Evolutionary conservation across 2,113 vertebrate genomes (phyloP), one percentile per base, ranked within the genome.

Genomic region (Dasyprocta punctata): DNA sequence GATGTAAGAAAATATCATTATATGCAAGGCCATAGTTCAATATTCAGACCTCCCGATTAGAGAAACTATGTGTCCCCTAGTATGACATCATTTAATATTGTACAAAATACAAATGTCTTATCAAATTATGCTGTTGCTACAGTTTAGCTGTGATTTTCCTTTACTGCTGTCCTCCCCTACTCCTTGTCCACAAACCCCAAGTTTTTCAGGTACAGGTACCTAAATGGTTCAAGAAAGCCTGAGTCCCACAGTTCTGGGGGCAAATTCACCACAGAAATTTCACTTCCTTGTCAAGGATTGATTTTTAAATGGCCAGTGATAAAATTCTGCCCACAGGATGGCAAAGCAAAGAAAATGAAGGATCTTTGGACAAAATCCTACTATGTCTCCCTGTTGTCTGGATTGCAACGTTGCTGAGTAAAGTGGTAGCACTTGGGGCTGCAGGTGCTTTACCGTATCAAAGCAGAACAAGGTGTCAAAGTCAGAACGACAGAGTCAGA

Each of bases 401-500:
- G 12, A 12, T 67, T 14, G 63, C 14, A 30, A 67, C 14, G 13
- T 56, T 36, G 24, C 61, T 36, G 47, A 80, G 38, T n/a, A 3
- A 65, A 85, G 26, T 54, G 2, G 26, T 41, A 22, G 87, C 16
- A 7, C 20, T 26, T 38, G 22, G 19, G 65, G 22, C 33, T 56
- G 16, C 16, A 54, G 6, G n/a, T 36, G 13, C 20, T 58, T 52
- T 80, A 6, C 13, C 75, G 49, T 24, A 44, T 49, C 20, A 7
- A 5, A 0, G 12, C 7, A 19, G 3, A 5, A 22, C 24, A 77
- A 49, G 14, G 22, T 4, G 44, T n/a, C 28, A 54, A 1, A 3
- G 9, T 47, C 22, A 44, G 7, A 47, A 65, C 4, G 49, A 1
- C 2, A 73, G 26, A 73, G 54, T 3, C 44, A 19, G 41, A 26